Evolutionary conservation across 30 jellyfish, hydroid and myxozoan species (phyloP).

Genomic region (Turritopsis rubra): DNA sequence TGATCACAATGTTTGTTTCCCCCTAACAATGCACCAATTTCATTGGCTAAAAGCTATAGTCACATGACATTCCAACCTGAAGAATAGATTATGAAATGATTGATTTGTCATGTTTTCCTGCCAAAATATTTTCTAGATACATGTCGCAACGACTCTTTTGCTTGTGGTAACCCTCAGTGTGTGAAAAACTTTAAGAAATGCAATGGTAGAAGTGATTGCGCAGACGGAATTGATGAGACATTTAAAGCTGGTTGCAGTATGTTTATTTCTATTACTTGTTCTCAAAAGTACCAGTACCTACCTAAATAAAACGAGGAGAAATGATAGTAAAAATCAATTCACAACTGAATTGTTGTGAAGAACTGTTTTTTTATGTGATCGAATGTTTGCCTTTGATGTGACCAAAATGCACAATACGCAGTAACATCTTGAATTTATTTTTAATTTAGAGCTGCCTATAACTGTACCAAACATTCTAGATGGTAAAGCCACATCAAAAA

Average conservation of each 20-base stretch:
- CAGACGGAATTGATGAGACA: conserved; percentile 19
- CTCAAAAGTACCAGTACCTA: background rate
- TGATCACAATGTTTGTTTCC: too few relatives aligned
- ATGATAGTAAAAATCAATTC: background rate
- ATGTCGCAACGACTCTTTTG: conserved; percentile 1
- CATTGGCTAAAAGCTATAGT: too few relatives aligned
- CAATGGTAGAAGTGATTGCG: conserved; percentile 15
- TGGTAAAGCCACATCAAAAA: background rate
- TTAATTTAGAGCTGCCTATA: background rate
- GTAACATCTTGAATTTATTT: too few relatives aligned
- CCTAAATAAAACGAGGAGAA: background rate
- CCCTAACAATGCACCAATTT: too few relatives aligned
- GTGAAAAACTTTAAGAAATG: background rate
- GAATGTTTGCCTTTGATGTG: background rate
- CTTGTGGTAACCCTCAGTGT: conserved; percentile 18
- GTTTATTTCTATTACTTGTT: background rate
- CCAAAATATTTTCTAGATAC: background rate
- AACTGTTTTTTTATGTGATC: background rate
- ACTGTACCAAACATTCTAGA: background rate
- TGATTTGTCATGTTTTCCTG: background rate
- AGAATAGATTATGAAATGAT: too few relatives aligned
- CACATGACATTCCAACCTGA: too few relatives aligned
- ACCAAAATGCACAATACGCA: too few relatives aligned
- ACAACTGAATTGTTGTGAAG: too few relatives aligned
- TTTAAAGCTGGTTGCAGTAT: background rate